Evolutionary conservation across 2,113 vertebrate genomes (phyloP), one percentile per base, ranked within the genome.

Genomic region (Chinchilla lanigera): DNA sequence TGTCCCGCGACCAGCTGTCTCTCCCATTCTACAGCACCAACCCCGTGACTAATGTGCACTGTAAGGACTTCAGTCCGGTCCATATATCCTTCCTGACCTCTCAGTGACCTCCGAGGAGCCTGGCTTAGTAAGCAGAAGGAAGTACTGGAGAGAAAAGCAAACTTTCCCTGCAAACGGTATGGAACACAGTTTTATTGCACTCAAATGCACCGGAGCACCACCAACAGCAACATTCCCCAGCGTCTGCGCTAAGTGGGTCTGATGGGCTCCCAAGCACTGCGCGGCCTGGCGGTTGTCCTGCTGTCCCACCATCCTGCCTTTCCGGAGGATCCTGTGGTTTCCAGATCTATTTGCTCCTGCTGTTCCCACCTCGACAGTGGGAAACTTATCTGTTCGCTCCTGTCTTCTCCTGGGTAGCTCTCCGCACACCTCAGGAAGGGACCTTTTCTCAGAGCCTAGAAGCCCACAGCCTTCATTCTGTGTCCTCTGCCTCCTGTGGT

Each of bases 1-100:
- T 89, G 44, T 85, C 61, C 60, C 54, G 44, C 63, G 86, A 87
- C 92, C 94, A 94, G 86, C 77, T 86, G 52, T 87, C 93, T 87
- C 89, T 89, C 33, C 94, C 56, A 82, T 71, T 75, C n/a, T 50
- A 33, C 24, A 94, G 87, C 77, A 65, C 61, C 67, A 3, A 89
- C 60, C 75, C 73, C 73, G 47, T 97, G 83, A 97, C 80, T 87
- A 73, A 93, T 81, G 86, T 38, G 58, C 80, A 89, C 89, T 92
- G 22, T 54, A 52, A 93, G 71, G 80, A 95, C 56, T 71, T 95
- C 22, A 60, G 83, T 90, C 83, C 60, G 73, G 41, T 81, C 61
- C 73, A 81, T 90, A 83, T 86, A 77, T 93, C 87, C 65, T 95
- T 67, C 30, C 41, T 12, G 26, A 58, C 67, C 83, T 87, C 94